Evolutionary conservation across 2,797 vertebrate species (phyloP).

Genomic region (Sebastes vulpes): DNA sequence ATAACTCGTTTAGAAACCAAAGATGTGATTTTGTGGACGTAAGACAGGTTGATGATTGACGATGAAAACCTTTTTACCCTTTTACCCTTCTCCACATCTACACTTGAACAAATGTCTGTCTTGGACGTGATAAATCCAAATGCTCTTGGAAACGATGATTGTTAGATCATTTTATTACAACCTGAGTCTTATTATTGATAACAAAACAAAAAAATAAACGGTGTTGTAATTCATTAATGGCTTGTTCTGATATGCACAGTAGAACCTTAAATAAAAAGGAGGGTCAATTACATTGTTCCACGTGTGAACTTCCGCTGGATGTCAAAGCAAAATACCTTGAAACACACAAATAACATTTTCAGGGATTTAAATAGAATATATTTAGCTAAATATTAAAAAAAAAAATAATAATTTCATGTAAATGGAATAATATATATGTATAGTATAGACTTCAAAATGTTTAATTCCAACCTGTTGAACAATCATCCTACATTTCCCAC

Average conservation of each 20-base stretch:
- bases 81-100: too few species aligned
- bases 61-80: too few species aligned
- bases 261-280: background rate
- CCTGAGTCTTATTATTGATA: background rate
- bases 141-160: background rate
- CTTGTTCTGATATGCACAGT: background rate
- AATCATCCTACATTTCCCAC: slow-evolving; percentile 11
- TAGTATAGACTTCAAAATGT: background rate
- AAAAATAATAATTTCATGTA: too few species aligned
- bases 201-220: background rate
- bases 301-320: background rate
- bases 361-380: background rate
- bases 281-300: too few species aligned
- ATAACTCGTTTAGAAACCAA: too few species aligned
- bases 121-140: background rate
- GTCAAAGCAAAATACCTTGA: background rate
- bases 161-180: background rate
- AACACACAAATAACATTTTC: background rate
- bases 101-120: background rate
- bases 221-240: background rate
- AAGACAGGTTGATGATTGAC: too few species aligned
- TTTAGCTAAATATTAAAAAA: background rate
- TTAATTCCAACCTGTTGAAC: slow-evolving; percentile 20
- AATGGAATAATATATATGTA: background rate
- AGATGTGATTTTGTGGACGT: too few species aligned